Percentiles rank a stretch among this genome's conserved stretches.
These are phyloP conservation scores for Megalops atlanticus DNA, from an alignment of 2,113 vertebrate species.

Conservation along the genomic window DNA sequence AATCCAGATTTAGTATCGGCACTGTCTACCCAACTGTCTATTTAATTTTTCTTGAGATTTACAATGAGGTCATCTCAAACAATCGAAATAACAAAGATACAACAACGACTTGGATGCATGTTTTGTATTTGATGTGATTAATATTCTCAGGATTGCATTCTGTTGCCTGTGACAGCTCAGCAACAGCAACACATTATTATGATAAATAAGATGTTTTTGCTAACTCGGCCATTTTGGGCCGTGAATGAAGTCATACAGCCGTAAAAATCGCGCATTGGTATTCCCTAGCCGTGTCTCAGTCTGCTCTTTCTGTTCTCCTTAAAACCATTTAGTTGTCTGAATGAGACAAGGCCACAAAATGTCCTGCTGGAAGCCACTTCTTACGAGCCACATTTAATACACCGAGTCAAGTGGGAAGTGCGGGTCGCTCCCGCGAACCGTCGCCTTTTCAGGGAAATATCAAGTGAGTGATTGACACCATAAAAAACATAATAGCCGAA, in stretches of 20 bases:
- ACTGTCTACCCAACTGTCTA: not conserved
- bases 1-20: not conserved
- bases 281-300: not conserved
- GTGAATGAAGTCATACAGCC: not conserved
- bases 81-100: not conserved
- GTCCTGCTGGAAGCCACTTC: not conserved
- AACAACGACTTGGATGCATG: not conserved
- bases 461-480: not conserved
- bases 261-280: not conserved
- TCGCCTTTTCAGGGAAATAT: not conserved
- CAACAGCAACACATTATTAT: slow-evolving; percentile 3
- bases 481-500: not conserved
- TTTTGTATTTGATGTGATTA: not conserved
- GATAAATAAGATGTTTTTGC: slow-evolving; percentile 11
- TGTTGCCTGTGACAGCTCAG: not conserved
- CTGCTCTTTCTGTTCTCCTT: not conserved
- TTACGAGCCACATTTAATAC: not conserved
- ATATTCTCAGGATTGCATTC: not conserved
- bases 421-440: not conserved
- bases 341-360: not conserved
- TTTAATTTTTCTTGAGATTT: not conserved
- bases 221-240: slow-evolving; percentile 2
- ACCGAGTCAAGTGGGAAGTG: not conserved
- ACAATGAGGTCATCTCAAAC: not conserved
- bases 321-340: not conserved